Conservation (phyloP, 1,140 invertebrate genomes). For the Nasonia vitripennis region DNA sequence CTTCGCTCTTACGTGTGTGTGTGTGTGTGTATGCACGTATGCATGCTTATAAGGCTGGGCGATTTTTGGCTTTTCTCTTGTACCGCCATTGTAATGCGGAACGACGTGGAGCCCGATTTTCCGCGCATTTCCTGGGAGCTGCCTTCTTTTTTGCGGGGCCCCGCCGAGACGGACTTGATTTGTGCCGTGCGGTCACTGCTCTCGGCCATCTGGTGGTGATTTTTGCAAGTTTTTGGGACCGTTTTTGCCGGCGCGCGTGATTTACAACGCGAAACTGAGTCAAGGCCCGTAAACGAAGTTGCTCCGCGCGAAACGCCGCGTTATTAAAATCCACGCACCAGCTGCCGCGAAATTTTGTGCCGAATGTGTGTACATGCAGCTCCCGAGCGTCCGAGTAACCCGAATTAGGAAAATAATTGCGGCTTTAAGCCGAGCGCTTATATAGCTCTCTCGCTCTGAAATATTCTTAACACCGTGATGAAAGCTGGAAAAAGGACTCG, state of each 20-base stretch:
- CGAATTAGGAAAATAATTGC: slow-evolving; percentile 1
- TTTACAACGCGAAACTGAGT: neutral
- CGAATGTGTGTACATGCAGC: neutral
- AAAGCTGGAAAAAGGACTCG: too few species aligned
- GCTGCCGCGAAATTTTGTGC: neutral
- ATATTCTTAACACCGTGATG: too few species aligned
- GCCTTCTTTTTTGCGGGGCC: too few species aligned
- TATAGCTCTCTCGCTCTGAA: too few species aligned
- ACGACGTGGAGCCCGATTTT: slow-evolving; percentile 47
- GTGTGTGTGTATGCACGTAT: too few species aligned
- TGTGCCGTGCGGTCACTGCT: neutral
- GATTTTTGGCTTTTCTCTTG: slow-evolving; percentile 32
- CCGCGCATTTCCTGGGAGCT: neutral
- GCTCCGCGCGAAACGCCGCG: neutral
- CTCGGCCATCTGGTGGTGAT: too few species aligned
- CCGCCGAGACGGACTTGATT: neutral
- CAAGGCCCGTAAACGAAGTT: neutral
- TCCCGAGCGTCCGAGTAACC: neutral
- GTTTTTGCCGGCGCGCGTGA: too few species aligned
- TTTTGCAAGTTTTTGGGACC: too few species aligned
- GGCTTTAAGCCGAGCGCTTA: too few species aligned
- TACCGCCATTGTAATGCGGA: slow-evolving; percentile 44
- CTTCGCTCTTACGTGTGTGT: neutral
- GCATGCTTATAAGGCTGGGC: neutral
- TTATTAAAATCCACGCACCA: neutral